Percentiles rank a stretch among this genome's conserved stretches.
Conservation (phyloP, 2,888 invertebrate genomes). For the Dynastes hyllus region DNA sequence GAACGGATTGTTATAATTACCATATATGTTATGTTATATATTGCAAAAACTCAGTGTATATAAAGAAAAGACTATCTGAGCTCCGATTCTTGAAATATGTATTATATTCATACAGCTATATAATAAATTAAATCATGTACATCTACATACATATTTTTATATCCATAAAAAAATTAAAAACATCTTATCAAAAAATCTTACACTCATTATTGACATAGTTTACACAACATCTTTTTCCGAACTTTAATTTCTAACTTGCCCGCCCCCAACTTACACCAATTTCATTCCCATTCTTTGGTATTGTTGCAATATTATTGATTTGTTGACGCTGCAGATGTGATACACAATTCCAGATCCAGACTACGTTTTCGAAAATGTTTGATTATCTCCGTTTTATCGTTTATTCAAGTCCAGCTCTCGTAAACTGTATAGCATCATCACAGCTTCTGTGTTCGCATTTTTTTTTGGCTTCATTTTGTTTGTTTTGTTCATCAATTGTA, state of each 20-base stretch:
- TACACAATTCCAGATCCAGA: too few relatives aligned
- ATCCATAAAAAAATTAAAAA: constrained; percentile 6
- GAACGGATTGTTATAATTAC: too few relatives aligned
- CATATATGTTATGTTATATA: too few relatives aligned
- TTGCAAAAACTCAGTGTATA: too few relatives aligned
- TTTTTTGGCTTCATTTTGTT: not conserved
- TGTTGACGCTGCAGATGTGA: not conserved
- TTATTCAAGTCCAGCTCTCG: too few relatives aligned
- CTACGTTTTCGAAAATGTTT: too few relatives aligned
- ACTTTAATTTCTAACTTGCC: not conserved
- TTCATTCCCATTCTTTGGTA: not conserved
- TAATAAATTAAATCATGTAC: constrained; percentile 47
- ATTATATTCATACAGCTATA: constrained; percentile 52
- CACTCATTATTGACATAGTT: constrained; percentile 23
- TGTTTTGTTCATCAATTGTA: constrained; percentile 31
- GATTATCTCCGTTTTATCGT: too few relatives aligned
- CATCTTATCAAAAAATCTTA: constrained; percentile 38
- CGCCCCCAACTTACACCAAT: not conserved
- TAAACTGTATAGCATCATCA: not conserved
- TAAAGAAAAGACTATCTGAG: too few relatives aligned
- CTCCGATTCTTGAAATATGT: too few relatives aligned
- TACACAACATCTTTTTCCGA: not conserved
- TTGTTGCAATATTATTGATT: not conserved
- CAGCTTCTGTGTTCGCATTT: not conserved
- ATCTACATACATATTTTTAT: constrained; percentile 2